Percentiles rank a stretch among this genome's conserved stretches.
Evolutionary conservation across 2,797 vertebrate species (phyloP).

Genomic region (Hapalemur alaotrensis): DNA sequence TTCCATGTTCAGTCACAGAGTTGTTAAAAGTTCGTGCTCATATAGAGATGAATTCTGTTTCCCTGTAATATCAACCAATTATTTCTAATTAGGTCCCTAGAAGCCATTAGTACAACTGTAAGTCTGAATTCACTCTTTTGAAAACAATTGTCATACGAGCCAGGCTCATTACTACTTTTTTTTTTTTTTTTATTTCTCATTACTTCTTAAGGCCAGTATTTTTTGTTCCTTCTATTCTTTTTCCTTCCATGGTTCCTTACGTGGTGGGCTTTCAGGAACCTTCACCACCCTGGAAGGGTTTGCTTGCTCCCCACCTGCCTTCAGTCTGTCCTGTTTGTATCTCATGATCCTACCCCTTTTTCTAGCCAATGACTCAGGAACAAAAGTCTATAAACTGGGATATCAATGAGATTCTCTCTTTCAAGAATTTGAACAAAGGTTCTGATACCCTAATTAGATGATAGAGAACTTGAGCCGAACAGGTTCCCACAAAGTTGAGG

Average conservation of each 20-base stretch:
- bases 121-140: background rate
- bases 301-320: background rate
- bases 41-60: background rate
- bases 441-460: background rate
- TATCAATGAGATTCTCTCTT: slow-evolving; percentile 1
- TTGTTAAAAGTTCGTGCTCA: background rate
- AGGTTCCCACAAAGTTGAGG: background rate
- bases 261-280: background rate
- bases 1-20: background rate
- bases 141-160: background rate
- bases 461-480: background rate
- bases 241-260: background rate
- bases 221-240: background rate
- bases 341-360: background rate
- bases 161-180: background rate
- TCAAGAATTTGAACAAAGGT: background rate
- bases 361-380: background rate
- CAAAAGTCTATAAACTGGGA: background rate
- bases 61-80: slow-evolving; percentile 16
- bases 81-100: background rate
- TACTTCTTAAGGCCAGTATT: background rate
- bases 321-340: background rate
- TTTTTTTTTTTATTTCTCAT: too few relatives aligned
- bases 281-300: background rate
- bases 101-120: background rate